Conservation (phyloP, 1,140 invertebrate genomes). For the Euborellia annulipes region DNA sequence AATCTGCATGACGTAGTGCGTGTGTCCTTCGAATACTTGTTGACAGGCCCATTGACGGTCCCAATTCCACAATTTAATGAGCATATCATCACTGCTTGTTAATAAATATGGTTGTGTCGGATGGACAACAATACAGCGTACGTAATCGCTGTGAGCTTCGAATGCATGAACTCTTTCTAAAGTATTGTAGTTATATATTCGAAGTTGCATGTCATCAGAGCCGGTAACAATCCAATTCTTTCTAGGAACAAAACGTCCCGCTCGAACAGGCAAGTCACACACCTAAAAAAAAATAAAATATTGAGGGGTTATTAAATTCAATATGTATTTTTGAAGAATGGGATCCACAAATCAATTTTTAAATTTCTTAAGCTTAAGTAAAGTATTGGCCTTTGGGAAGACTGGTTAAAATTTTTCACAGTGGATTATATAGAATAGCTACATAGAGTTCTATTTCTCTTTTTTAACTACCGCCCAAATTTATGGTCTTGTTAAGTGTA, state of each 20-base stretch:
- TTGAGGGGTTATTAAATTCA: too few relatives aligned
- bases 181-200: slow-evolving; percentile 98
- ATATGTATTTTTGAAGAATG: too few relatives aligned
- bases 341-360: too few relatives aligned
- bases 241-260: slow-evolving; percentile 87
- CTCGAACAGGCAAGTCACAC: slow-evolving; percentile 89
- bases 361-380: too few relatives aligned
- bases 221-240: slow-evolving; percentile 99
- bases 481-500: too few relatives aligned
- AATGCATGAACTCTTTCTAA: slow-evolving; percentile 88
- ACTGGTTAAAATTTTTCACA: too few relatives aligned
- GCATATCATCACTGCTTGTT: slow-evolving; percentile 96
- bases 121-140: slow-evolving; percentile 91
- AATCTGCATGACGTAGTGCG: slow-evolving; percentile 99
- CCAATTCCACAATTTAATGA: slow-evolving; percentile 99
- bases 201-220: slow-evolving; percentile 89
- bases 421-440: too few relatives aligned
- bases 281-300: slow-evolving; percentile 34
- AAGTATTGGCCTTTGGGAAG: too few relatives aligned
- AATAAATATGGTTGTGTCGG: slow-evolving; percentile 94
- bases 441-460: too few relatives aligned
- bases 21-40: slow-evolving; percentile 95
- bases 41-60: slow-evolving; percentile 95
- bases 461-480: too few relatives aligned
- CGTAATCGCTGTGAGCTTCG: slow-evolving; percentile 97